Base-by-base conservation (phyloP, 2,888 invertebrate species). In the Drosophila acutilabella region DNA sequence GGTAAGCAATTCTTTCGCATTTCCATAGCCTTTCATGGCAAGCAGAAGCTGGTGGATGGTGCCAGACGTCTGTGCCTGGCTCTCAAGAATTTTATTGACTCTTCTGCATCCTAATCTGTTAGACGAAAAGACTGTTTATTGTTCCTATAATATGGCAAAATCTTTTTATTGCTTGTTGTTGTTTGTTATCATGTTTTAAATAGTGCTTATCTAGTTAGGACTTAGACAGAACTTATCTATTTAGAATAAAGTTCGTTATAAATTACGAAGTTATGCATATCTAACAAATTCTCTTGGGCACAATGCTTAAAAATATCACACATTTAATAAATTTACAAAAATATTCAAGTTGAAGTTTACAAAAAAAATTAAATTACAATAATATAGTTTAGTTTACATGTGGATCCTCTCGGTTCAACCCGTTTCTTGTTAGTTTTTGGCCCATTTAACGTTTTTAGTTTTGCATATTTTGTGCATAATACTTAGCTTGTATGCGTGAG, bases 11-110 rank as follows among this genome's bases (percentile, higher is more conserved):
- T 82, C 62, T 85, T 94, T 42, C 91, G 94, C n/a, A 61, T 94
- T 45, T 92, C 93, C 10, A 93, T 94, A 69, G 93, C 92, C 16
- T 94, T 94, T 80, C 93, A 94, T 71, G 64, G 71, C 1, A 91
- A 88, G 38, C 90, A 91, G 0, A 87, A 83, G 53, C 77, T 94
- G 16, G 69, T 78, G 65, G 83, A 87, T 67, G 93, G 93, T 3
- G 83, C 87, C 0, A 81, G 68, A 58, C 89, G 88, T 54, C 33
- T 75, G 10, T 93, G 94, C 67, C 66, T 77, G 16, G 92, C 90
- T 20, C 77, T 93, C 11, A 74, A 81, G 4, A 67, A 82, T 4
- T 93, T 90, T 77, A 65, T 78, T 10, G 16, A 56, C 10, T 51
- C 14, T 18, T 13, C 38, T 40, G 4, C 11, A 8, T 20, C 4